phyloP scores from a whole-genome alignment of 2,113 vertebrate genomes.

The Pan paniscus region DNA sequence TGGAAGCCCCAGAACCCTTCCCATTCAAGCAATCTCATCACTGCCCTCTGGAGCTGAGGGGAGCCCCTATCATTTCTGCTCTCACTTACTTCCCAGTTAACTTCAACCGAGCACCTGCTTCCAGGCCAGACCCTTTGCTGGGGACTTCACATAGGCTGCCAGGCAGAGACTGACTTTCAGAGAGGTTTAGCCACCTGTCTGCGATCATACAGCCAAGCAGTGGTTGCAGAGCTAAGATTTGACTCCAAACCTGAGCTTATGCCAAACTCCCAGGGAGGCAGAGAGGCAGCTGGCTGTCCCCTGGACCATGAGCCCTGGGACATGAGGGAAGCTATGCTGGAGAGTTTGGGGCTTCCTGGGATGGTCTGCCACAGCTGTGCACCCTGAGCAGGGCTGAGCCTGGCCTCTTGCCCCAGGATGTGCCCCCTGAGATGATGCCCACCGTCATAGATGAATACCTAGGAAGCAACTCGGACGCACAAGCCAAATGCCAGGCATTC shows the following conservation, averaged over 20 bases:
- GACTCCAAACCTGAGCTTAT: background rate
- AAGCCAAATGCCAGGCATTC: slow-evolving; percentile 79
- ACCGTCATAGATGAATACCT: slow-evolving; percentile 82
- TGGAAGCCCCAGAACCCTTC: background rate
- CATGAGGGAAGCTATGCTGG: background rate
- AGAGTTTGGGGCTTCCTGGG: background rate
- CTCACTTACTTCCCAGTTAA: background rate
- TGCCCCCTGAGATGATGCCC: slow-evolving; percentile 64
- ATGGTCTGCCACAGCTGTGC: background rate
- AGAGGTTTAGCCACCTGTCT: background rate
- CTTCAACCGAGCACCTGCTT: background rate
- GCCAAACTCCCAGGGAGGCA: background rate
- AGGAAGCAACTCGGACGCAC: slow-evolving; percentile 78
- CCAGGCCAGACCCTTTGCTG: background rate
- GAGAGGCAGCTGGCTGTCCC: background rate
- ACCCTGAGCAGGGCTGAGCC: background rate
- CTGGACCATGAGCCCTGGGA: background rate
- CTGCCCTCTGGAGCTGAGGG: background rate
- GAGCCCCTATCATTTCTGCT: background rate
- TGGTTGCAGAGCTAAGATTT: background rate
- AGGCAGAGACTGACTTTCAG: background rate
- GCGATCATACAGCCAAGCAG: background rate
- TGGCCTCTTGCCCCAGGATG: background rate
- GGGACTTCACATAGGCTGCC: background rate
- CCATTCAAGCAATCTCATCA: background rate